These are phyloP conservation scores for Heterodera carotae DNA, from an alignment of 1,140 invertebrate species.

Conservation along the genomic window DNA sequence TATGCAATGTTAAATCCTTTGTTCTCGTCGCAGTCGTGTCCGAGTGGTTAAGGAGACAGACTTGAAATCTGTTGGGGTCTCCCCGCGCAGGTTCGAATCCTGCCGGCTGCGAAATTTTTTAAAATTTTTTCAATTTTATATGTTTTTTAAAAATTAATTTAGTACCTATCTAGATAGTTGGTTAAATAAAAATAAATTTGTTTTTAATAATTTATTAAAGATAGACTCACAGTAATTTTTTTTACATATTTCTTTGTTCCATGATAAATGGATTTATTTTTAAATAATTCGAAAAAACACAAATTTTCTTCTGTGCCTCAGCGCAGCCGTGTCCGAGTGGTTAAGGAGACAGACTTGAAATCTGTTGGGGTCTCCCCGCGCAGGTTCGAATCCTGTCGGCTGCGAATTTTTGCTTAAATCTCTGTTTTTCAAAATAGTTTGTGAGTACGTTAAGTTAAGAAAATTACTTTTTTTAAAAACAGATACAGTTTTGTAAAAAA, in stretches of 20 bases:
- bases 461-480: constrained; percentile 22
- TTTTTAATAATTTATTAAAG: too few species aligned
- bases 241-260: too few species aligned
- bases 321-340: constrained; percentile 31
- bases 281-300: too few species aligned
- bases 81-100: constrained; percentile 36
- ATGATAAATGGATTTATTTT: too few species aligned
- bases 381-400: constrained; percentile 33
- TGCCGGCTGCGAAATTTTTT: constrained; percentile 26
- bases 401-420: constrained; percentile 12
- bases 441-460: too few species aligned
- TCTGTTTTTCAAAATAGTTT: not conserved
- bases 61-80: constrained; percentile 31
- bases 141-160: constrained; percentile 6
- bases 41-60: constrained; percentile 18
- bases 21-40: too few species aligned
- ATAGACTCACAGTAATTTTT: not conserved
- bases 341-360: constrained; percentile 33
- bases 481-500: not conserved
- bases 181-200: too few species aligned
- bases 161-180: too few species aligned
- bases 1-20: too few species aligned
- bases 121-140: not conserved
- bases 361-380: constrained; percentile 27
- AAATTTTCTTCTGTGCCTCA: too few species aligned